A percentile compares a stretch with the other conserved stretches of the same genome.
phyloP scores from a whole-genome alignment of 2,113 vertebrate genomes.

The Eudyptes chrysolophus region DNA sequence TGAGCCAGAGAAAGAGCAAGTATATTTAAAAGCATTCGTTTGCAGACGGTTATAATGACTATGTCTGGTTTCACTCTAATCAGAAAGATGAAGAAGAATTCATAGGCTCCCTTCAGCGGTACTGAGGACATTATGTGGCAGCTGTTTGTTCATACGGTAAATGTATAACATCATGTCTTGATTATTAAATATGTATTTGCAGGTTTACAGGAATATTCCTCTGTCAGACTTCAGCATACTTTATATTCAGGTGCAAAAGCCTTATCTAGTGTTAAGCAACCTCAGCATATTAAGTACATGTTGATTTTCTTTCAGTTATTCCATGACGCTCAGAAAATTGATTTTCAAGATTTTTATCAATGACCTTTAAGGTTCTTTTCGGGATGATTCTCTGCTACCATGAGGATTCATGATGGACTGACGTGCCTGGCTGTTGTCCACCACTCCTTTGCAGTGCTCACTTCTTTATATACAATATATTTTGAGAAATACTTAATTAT shows the following conservation, averaged over 20 bases:
- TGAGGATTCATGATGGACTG: not conserved
- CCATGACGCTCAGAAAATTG: conserved; percentile 19
- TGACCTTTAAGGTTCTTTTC: conserved; percentile 40
- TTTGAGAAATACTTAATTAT: conserved; percentile 11
- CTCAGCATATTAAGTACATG: conserved; percentile 67
- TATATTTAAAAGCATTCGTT: conserved; percentile 47
- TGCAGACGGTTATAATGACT: conserved; percentile 50
- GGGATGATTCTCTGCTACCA: conserved; percentile 36
- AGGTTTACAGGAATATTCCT: conserved; percentile 54
- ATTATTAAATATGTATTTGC: conserved; percentile 39
- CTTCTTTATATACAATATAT: not conserved
- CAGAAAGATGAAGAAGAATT: conserved; percentile 38
- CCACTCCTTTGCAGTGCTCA: not conserved
- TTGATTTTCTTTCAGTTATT: conserved; percentile 72
- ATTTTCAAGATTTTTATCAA: conserved; percentile 56
- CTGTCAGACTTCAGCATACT: conserved; percentile 35
- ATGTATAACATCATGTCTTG: conserved; percentile 35
- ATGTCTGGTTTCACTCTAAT: conserved; percentile 37
- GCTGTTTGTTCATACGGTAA: conserved; percentile 49
- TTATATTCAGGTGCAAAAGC: conserved; percentile 63
- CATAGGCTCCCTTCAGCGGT: conserved; percentile 12
- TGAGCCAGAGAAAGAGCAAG: not conserved
- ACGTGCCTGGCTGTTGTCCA: not conserved
- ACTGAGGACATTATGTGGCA: conserved; percentile 8
- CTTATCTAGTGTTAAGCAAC: conserved; percentile 52